A percentile compares a stretch with the other conserved stretches of the same genome.
phyloP scores from a whole-genome alignment of 2,888 invertebrate genomes.

The Drosophila austrosaltans region DNA sequence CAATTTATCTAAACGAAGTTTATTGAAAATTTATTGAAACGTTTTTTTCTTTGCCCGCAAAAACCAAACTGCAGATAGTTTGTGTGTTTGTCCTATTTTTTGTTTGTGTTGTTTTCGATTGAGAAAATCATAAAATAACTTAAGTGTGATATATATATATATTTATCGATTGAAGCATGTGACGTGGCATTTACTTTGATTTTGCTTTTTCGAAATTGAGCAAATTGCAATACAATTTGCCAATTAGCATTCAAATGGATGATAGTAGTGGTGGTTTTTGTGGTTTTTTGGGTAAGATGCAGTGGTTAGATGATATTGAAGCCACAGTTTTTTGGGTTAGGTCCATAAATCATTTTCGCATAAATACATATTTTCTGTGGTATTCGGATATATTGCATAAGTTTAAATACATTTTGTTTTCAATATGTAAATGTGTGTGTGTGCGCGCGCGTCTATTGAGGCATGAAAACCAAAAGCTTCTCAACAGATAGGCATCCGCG shows the following conservation, averaged over 20 bases:
- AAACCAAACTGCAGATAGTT: neutral
- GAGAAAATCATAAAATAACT: neutral
- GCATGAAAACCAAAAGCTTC: conserved; percentile 43
- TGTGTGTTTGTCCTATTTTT: neutral
- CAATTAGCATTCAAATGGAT: conserved; percentile 28
- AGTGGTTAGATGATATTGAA: neutral
- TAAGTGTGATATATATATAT: neutral
- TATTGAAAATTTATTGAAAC: conserved; percentile 5
- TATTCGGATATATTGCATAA: conserved; percentile 49
- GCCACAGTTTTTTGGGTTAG: conserved; percentile 25
- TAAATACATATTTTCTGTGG: conserved; percentile 43
- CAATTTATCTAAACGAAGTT: neutral
- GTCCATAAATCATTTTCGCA: conserved; percentile 56
- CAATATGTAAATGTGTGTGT: neutral
- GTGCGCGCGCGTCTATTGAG: conserved; percentile 42
- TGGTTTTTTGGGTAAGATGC: neutral
- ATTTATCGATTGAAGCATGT: neutral
- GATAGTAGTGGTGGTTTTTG: conserved; percentile 1
- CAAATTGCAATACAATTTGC: neutral
- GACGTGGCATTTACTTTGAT: too few relatives aligned
- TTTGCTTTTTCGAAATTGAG: neutral
- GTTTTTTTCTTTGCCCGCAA: neutral
- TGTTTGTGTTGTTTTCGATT: neutral
- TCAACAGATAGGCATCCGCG: conserved; percentile 12
- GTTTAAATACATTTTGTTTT: conserved; percentile 51